Evolutionary conservation across 2,797 vertebrate genomes (phyloP).

Genomic region (Megaceryle alcyon): DNA sequence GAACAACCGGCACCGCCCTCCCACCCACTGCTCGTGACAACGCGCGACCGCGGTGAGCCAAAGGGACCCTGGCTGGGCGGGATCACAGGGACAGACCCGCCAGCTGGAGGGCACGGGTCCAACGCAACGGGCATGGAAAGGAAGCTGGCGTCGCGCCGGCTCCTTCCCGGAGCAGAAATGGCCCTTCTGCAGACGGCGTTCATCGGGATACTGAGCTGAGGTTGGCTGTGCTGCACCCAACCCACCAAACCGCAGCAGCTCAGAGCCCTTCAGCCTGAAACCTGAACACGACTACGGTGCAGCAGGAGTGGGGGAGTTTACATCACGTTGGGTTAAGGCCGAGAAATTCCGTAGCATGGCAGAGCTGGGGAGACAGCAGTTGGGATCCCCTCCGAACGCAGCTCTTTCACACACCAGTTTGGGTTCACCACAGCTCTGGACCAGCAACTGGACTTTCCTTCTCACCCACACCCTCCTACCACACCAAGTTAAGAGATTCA

Average conservation of each 20-base stretch:
- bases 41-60: background rate
- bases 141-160: too few relatives aligned
- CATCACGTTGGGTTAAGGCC: background rate
- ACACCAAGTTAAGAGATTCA: background rate
- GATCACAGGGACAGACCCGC: background rate
- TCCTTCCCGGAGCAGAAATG: too few relatives aligned
- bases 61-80: background rate
- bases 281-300: rapidly evolving
- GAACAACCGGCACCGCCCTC: too few relatives aligned
- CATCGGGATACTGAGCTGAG: too few relatives aligned
- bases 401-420: rapidly evolving
- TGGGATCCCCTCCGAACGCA: background rate
- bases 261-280: rapidly evolving
- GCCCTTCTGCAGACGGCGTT: too few relatives aligned
- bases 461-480: background rate
- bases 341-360: background rate
- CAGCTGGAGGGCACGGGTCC: too few relatives aligned
- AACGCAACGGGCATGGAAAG: too few relatives aligned
- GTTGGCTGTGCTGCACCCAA: too few relatives aligned
- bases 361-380: background rate
- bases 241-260: background rate
- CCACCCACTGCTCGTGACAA: too few relatives aligned
- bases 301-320: too few relatives aligned
- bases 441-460: background rate
- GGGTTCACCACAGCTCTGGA: background rate